Percentiles rank a stretch among this genome's conserved stretches.
phyloP scores from a whole-genome alignment of 1,140 invertebrate species.

The Ylistrum balloti region DNA sequence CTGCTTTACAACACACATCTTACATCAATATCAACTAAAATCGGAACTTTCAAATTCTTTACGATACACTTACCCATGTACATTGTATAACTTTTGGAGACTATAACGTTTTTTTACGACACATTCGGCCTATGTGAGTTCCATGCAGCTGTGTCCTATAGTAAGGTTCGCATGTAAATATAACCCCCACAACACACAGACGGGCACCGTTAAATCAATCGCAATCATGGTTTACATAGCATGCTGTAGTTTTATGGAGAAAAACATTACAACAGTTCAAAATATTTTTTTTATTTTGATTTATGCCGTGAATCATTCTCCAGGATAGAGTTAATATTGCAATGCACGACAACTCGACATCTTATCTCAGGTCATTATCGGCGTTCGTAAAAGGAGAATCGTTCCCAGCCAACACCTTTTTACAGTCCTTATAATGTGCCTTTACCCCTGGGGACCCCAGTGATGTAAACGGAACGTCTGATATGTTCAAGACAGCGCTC shows the following conservation, averaged over 20 bases:
- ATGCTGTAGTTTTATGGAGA: neutral
- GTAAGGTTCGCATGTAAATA: neutral
- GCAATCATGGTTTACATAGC: neutral
- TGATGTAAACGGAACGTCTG: constrained; percentile 31
- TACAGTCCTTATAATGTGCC: constrained; percentile 23
- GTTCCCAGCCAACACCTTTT: constrained; percentile 11
- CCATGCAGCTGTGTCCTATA: neutral
- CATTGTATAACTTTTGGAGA: neutral
- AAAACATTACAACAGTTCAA: constrained; percentile 22
- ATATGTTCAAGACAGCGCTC: neutral
- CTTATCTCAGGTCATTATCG: neutral
- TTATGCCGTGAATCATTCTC: constrained; percentile 12
- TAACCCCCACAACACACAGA: neutral
- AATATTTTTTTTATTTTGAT: constrained; percentile 36
- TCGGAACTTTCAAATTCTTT: neutral
- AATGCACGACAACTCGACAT: neutral
- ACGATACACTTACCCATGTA: neutral
- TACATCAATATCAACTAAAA: too few species aligned
- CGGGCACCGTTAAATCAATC: neutral
- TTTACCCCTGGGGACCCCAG: neutral
- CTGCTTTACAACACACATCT: too few species aligned
- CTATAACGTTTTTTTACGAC: neutral
- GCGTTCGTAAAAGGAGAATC: constrained; percentile 1
- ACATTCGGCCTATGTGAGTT: neutral
- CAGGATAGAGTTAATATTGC: neutral